These are phyloP conservation scores for Tachycineta bicolor DNA, from an alignment of 2,113 vertebrate genomes.

Conservation along the genomic window DNA sequence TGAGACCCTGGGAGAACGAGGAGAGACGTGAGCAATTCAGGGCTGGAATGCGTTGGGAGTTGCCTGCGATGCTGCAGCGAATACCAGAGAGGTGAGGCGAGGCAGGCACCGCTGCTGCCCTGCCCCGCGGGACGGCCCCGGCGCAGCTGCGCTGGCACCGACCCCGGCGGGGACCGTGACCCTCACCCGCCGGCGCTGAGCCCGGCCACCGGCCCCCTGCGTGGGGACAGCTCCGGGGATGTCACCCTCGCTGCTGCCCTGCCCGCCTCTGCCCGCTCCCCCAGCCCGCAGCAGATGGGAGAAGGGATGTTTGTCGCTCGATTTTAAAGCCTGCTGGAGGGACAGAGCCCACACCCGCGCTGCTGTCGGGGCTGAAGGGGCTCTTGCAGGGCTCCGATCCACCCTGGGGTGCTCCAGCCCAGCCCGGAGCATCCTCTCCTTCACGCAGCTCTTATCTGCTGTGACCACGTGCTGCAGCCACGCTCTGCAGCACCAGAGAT, in stretches of 20 bases:
- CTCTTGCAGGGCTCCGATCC: not conserved
- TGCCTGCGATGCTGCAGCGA: conserved; percentile 52
- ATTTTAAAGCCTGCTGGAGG: not conserved
- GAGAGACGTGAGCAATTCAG: conserved; percentile 64
- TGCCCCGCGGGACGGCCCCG: conserved; percentile 40
- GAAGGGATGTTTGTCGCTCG: not conserved
- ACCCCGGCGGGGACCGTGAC: not conserved
- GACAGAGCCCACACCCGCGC: fast-evolving
- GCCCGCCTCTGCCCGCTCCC: not conserved
- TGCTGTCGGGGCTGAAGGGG: not conserved
- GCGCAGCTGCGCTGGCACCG: conserved; percentile 23
- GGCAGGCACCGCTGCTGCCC: conserved; percentile 22
- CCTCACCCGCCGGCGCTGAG: not conserved
- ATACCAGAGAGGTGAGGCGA: conserved; percentile 65
- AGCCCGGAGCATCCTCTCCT: not conserved
- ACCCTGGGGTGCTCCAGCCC: not conserved
- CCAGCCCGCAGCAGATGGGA: not conserved
- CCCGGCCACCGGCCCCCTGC: not conserved
- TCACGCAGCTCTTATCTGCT: not conserved
- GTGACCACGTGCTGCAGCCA: not conserved
- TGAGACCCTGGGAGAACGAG: conserved; percentile 75
- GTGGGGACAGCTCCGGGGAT: not conserved
- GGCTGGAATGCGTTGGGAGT: conserved; percentile 65
- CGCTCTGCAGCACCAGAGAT: not conserved
- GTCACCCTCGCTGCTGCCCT: not conserved